Evolutionary conservation across 1,140 invertebrate genomes (phyloP).

Genomic region (Eriocheir sinensis): DNA sequence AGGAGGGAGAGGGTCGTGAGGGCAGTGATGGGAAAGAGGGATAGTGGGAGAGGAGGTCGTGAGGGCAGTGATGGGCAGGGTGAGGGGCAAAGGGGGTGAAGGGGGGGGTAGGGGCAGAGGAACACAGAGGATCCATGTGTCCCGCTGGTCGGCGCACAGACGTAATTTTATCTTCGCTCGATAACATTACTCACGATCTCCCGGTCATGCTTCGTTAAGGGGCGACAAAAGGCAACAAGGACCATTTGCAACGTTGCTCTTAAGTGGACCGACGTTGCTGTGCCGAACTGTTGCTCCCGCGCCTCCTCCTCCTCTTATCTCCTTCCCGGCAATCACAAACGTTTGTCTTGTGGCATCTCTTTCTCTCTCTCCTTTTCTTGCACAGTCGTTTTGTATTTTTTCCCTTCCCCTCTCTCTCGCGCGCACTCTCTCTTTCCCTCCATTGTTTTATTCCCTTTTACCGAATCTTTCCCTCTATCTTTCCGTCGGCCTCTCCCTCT

Average conservation of each 20-base stretch:
- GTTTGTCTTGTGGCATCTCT: not conserved
- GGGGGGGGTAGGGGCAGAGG: not conserved
- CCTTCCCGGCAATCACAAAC: not conserved
- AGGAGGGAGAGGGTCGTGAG: constrained; percentile 3
- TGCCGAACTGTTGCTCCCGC: too few relatives aligned
- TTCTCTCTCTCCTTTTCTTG: not conserved
- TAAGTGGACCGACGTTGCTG: not conserved
- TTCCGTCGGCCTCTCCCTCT: not conserved
- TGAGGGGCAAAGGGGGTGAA: not conserved
- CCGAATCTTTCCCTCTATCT: constrained; percentile 39
- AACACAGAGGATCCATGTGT: constrained; percentile 32
- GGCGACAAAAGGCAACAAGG: constrained; percentile 57
- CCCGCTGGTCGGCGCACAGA: not conserved
- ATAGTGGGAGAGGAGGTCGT: not conserved
- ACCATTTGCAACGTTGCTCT: constrained; percentile 15
- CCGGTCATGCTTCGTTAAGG: constrained; percentile 62
- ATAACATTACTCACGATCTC: constrained; percentile 63
- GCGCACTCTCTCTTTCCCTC: not conserved
- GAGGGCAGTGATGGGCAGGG: constrained; percentile 2
- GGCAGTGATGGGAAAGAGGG: constrained; percentile 33
- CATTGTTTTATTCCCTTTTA: constrained; percentile 8
- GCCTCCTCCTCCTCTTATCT: not conserved
- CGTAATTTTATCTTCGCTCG: constrained; percentile 47
- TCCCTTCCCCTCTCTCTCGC: too few relatives aligned
- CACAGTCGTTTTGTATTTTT: too few relatives aligned